A percentile compares a stretch with the other conserved stretches of the same genome.
Conservation (phyloP, 2,888 invertebrate species). For the Pheosia gnoma region DNA sequence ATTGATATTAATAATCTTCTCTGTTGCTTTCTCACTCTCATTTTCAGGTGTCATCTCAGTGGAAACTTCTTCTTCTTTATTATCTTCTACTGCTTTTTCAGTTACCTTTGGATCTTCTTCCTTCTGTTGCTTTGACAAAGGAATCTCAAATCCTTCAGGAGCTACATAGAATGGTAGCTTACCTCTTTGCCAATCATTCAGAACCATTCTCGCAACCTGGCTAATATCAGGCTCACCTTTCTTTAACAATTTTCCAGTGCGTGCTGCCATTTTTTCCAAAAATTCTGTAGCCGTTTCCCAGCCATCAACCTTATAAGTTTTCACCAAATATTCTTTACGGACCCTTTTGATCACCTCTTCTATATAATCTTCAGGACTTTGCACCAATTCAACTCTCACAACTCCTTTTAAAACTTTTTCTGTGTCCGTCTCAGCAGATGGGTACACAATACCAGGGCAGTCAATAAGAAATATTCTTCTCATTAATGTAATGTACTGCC, state of each 20-base stretch:
- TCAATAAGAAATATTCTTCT: conserved; percentile 98
- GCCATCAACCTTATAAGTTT: conserved; percentile 93
- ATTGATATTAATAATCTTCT: conserved; percentile 66
- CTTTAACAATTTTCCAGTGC: conserved; percentile 95
- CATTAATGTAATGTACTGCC: conserved; percentile 99
- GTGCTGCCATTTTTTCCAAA: conserved; percentile 93
- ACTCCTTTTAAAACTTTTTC: conserved; percentile 98
- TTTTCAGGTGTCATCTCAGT: conserved; percentile 58
- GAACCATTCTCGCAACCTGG: conserved; percentile 95
- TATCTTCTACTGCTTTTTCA: conserved; percentile 39
- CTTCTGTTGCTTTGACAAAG: conserved; percentile 77
- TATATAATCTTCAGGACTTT: conserved; percentile 97
- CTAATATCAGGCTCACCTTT: conserved; percentile 98
- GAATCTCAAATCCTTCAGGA: conserved; percentile 92
- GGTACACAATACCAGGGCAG: conserved; percentile 99
- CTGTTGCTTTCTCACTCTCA: conserved; percentile 48
- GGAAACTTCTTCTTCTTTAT: conserved; percentile 46
- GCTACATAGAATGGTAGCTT: conserved; percentile 97
- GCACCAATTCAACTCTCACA: conserved; percentile 97
- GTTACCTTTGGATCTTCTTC: conserved; percentile 46
- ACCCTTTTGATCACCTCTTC: conserved; percentile 93
- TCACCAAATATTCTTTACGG: conserved; percentile 93
- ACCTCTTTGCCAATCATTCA: conserved; percentile 99
- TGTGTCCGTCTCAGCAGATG: conserved; percentile 97
- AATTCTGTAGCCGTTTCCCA: conserved; percentile 95